phyloP scores from a whole-genome alignment of 1,140 invertebrate species.

The Oscheius sp. region DNA sequence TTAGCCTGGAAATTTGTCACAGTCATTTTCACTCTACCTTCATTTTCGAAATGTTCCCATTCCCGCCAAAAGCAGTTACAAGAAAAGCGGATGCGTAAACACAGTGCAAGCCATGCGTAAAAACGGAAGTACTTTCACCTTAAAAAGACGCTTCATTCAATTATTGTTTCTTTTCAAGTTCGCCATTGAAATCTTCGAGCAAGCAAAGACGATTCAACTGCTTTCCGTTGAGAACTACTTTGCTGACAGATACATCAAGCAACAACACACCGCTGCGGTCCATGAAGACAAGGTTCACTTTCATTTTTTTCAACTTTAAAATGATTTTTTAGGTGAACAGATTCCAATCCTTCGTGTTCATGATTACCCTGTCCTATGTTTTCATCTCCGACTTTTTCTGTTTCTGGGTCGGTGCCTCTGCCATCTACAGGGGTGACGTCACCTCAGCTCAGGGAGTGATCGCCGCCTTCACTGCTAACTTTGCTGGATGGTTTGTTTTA shows the following conservation, averaged over 20 bases:
- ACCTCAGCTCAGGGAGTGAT: background rate
- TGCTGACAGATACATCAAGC: conserved; percentile 1
- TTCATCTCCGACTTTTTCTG: conserved; percentile 27
- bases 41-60: no score
- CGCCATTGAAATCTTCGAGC: conserved; percentile 40
- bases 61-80: no score
- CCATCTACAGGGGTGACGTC: conserved; percentile 10
- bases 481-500: background rate
- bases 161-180: conserved; percentile 11
- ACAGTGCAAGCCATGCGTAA: no score
- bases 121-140: no score
- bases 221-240: conserved; percentile 31
- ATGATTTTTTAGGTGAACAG: conserved; percentile 3
- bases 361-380: conserved; percentile 13
- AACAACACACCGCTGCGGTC: background rate
- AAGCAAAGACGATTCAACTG: conserved; percentile 33
- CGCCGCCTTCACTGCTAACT: background rate
- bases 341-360: background rate
- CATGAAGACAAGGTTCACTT: background rate
- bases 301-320: background rate
- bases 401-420: conserved; percentile 11
- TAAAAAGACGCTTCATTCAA: no score
- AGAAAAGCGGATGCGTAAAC: no score
- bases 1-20: no score
- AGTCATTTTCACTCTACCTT: no score